Conservation (phyloP, 2,113 vertebrate species). For the Protomyctophum bolini region DNA sequence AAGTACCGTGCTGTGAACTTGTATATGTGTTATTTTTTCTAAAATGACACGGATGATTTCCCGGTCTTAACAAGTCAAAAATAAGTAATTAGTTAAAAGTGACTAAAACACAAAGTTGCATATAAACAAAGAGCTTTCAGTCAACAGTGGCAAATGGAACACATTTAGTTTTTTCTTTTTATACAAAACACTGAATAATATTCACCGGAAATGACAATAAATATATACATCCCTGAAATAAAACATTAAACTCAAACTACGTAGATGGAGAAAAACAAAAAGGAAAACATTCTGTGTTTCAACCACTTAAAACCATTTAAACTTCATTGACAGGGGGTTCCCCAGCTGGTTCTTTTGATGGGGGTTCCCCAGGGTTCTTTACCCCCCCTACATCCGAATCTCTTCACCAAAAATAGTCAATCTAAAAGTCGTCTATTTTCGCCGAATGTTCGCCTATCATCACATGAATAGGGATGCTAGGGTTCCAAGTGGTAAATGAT, state of each 20-base stretch:
- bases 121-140: slow-evolving; percentile 50
- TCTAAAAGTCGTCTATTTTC: no score
- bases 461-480: no score
- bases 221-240: slow-evolving; percentile 80
- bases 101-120: slow-evolving; percentile 48
- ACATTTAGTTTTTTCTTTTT: background rate
- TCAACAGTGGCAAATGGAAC: slow-evolving; percentile 46
- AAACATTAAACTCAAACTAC: slow-evolving; percentile 56
- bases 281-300: slow-evolving; percentile 59
- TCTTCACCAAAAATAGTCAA: no score
- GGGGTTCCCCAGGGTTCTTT: no score
- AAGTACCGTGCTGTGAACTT: no score
- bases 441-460: no score
- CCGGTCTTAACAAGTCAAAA: slow-evolving; percentile 25
- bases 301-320: no score
- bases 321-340: no score
- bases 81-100: slow-evolving; percentile 35
- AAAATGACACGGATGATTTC: no score
- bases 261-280: slow-evolving; percentile 24
- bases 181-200: slow-evolving; percentile 48
- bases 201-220: slow-evolving; percentile 35
- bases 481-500: slow-evolving; percentile 36
- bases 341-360: no score
- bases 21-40: no score
- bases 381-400: no score